Percentiles rank a stretch among this genome's conserved stretches.
These are phyloP conservation scores for Cordilura impudica DNA, from an alignment of 2,888 invertebrate species.

Conservation along the genomic window DNA sequence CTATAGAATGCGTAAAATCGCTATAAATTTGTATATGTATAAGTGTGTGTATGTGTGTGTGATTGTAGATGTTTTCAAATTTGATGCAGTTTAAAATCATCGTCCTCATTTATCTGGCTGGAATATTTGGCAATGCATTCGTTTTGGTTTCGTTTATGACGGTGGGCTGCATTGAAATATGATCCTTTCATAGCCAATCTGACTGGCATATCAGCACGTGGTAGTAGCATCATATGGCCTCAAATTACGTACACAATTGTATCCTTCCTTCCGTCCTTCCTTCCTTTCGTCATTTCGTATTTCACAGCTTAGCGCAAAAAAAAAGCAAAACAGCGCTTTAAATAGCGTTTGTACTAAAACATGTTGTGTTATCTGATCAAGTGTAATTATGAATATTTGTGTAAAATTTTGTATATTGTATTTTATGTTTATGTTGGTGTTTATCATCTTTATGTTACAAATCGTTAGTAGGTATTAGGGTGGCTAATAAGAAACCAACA, in stretches of 20 bases:
- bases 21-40: slow-evolving; percentile 45
- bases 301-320: slow-evolving; percentile 11
- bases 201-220: slow-evolving; percentile 55
- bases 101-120: not conserved
- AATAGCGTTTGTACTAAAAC: slow-evolving; percentile 51
- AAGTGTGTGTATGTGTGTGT: too few species aligned
- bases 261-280: slow-evolving; percentile 10
- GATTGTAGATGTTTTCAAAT: slow-evolving; percentile 4
- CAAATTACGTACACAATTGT: slow-evolving; percentile 55
- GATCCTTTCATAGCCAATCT: slow-evolving; percentile 58
- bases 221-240: slow-evolving; percentile 41
- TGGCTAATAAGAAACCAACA: slow-evolving; percentile 28
- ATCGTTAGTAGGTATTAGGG: slow-evolving; percentile 8
- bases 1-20: slow-evolving; percentile 56
- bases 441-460: slow-evolving; percentile 13
- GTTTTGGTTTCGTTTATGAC: slow-evolving; percentile 58
- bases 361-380: slow-evolving; percentile 63
- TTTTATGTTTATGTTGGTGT: slow-evolving; percentile 30
- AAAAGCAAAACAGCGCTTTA: slow-evolving; percentile 48
- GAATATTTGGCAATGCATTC: slow-evolving; percentile 57
- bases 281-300: not conserved
- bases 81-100: slow-evolving; percentile 51
- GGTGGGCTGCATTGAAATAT: slow-evolving; percentile 53
- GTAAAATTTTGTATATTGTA: not conserved
- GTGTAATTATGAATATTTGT: slow-evolving; percentile 60